Base-by-base conservation (phyloP, 1,140 invertebrate genomes). In the Pogonus chalceus region DNA sequence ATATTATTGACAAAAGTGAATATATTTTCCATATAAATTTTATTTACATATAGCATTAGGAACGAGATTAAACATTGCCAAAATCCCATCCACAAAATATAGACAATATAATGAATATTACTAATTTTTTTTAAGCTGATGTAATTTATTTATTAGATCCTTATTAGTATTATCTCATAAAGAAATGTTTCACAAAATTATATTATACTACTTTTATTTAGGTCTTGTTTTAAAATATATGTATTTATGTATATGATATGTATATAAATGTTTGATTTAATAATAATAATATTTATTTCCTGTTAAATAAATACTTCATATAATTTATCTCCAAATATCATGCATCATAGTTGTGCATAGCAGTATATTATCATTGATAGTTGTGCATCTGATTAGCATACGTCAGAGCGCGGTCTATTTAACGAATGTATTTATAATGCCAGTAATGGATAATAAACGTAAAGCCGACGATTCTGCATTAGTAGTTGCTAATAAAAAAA, bases 391-490 rank as follows among this genome's bases (percentile, higher is more conserved):
- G n/a, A n/a, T n/a, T n/a, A n/a, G n/a, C n/a, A n/a, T n/a, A n/a
- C n/a, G n/a, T 31, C 26, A 31, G 14, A 31, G 26, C 26, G 26
- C 4, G 7, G 7, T 12, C 37, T 43, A 43, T 4, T 12, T 9
- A 9, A 18, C 18, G 4, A 43, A 12, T 31, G 14, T 31, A 31
- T 31, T 43, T 10, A 43, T 12, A 43, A 43, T 43, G 37, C 37
- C 37, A 12, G 18, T 43, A 12, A 16, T 76, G 54, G 77, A 79
- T 52, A 66, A 75, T 56, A 85, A 85, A 73, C 71, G 83, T 60
- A 83, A 83, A 70, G 81, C 78, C 0, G 82, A 85, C 26, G 85
- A 89, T 53, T 73, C 79, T 39, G 77, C 83, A 7, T 57, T 90
- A 10, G 83, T 89, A 2, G 80, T 82, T 7, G 75, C 70, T 12